Conservation (phyloP, 2,888 invertebrate species). For the Pammene fasciana region DNA sequence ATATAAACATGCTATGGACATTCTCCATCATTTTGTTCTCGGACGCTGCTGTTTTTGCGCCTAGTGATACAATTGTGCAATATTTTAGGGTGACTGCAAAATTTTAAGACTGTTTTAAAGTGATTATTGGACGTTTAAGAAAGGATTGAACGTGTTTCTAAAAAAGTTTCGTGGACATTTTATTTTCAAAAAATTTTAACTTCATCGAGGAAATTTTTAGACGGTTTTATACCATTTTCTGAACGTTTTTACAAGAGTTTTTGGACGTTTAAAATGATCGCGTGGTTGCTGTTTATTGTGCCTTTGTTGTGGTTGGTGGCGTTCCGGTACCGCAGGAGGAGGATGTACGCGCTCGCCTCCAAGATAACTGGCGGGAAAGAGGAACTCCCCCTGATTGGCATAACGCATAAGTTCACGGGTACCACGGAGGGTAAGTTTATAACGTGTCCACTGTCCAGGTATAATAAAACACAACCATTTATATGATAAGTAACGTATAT, state of each 20-base stretch:
- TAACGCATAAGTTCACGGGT: constrained; percentile 43
- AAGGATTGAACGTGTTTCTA: background rate
- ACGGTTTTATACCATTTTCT: background rate
- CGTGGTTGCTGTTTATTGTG: constrained; percentile 34
- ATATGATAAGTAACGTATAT: too few relatives aligned
- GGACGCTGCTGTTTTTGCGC: background rate
- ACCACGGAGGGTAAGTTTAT: constrained; percentile 42
- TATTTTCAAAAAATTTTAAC: background rate
- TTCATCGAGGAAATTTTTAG: too few relatives aligned
- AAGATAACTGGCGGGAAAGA: constrained; percentile 26
- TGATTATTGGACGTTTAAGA: background rate
- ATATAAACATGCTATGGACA: constrained; percentile 29
- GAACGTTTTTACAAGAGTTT: too few relatives aligned
- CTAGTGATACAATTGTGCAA: background rate
- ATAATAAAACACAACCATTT: background rate
- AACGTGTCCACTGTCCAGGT: background rate
- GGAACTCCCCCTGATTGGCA: constrained; percentile 43
- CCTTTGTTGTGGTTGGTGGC: constrained; percentile 40
- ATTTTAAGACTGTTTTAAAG: background rate
- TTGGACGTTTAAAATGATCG: constrained; percentile 20
- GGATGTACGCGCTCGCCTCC: constrained; percentile 45
- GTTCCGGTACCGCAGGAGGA: constrained; percentile 42
- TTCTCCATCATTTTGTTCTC: constrained; percentile 23
- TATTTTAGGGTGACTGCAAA: background rate
- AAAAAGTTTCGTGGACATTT: background rate